These are phyloP conservation scores for Amblyopsis rosae DNA, from an alignment of 2,113 vertebrate species.

Conservation along the genomic window DNA sequence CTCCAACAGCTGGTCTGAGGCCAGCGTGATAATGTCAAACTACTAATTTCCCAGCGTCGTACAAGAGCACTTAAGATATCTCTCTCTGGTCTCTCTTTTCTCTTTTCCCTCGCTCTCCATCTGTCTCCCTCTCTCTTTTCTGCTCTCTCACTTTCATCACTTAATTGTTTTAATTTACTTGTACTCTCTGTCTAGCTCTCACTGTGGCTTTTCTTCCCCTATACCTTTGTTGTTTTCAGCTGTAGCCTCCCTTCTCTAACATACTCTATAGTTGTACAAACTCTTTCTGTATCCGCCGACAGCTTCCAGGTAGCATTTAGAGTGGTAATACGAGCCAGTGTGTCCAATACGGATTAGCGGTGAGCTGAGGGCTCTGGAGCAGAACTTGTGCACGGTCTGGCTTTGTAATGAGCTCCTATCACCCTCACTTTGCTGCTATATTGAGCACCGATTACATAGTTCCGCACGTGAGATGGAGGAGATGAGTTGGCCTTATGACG, in stretches of 20 bases:
- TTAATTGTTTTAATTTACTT: neutral
- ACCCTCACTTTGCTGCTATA: too few relatives aligned
- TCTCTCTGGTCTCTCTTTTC: neutral
- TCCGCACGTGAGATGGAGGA: too few relatives aligned
- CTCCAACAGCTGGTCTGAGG: conserved; percentile 18
- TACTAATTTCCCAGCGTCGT: conserved; percentile 40
- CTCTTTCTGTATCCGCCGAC: too few relatives aligned
- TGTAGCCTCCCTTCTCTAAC: neutral
- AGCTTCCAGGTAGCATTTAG: too few relatives aligned
- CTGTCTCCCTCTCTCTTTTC: neutral
- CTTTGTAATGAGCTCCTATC: too few relatives aligned
- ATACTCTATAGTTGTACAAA: neutral
- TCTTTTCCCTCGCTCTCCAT: neutral
- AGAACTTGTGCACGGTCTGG: too few relatives aligned
- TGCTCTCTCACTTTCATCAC: neutral
- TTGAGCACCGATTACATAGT: too few relatives aligned
- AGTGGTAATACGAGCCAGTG: too few relatives aligned
- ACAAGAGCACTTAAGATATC: neutral
- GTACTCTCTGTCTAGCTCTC: neutral
- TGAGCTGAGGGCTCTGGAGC: too few relatives aligned
- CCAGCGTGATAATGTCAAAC: conserved; percentile 44
- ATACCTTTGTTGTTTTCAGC: neutral
- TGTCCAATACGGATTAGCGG: too few relatives aligned
- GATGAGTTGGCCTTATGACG: too few relatives aligned
- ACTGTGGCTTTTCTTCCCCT: neutral